A percentile compares a stretch with the other conserved stretches of the same genome.
Evolutionary conservation across 2,113 vertebrate species (phyloP).

Genomic region (Tetrax tetrax): DNA sequence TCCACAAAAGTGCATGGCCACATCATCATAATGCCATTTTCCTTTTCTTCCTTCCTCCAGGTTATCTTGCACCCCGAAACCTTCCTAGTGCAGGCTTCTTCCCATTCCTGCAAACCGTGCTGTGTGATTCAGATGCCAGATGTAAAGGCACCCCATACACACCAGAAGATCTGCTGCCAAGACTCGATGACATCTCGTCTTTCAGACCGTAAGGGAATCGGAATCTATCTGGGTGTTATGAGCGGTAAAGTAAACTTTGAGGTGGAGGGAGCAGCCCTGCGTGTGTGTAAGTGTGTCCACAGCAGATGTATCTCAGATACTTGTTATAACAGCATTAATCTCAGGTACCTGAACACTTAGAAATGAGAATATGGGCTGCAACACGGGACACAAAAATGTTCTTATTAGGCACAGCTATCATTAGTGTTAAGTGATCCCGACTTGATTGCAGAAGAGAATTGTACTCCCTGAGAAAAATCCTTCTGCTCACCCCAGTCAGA

Average conservation of each 20-base stretch:
- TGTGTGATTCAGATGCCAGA: constrained; percentile 87
- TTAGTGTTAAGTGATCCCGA: background rate
- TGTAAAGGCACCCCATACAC: constrained; percentile 82
- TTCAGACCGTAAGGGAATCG: constrained; percentile 53
- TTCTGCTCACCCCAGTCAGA: background rate
- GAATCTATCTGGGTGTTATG: background rate
- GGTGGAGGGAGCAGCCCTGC: background rate
- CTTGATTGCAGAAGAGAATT: background rate
- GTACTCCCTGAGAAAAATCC: background rate
- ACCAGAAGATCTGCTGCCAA: constrained; percentile 73
- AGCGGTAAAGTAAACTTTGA: background rate
- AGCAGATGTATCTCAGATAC: background rate
- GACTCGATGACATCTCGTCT: constrained; percentile 31
- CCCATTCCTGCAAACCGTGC: constrained; percentile 91
- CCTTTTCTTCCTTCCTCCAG: constrained; percentile 67
- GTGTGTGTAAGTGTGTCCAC: background rate
- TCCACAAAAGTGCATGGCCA: background rate
- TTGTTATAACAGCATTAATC: background rate
- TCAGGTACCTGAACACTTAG: background rate
- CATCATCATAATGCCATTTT: background rate
- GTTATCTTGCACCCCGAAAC: constrained; percentile 90
- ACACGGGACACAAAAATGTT: background rate
- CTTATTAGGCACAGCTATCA: background rate
- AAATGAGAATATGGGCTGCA: background rate
- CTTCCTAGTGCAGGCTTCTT: constrained; percentile 93